phyloP scores from a whole-genome alignment of 1,140 invertebrate species.

The Lepidostoma basale region DNA sequence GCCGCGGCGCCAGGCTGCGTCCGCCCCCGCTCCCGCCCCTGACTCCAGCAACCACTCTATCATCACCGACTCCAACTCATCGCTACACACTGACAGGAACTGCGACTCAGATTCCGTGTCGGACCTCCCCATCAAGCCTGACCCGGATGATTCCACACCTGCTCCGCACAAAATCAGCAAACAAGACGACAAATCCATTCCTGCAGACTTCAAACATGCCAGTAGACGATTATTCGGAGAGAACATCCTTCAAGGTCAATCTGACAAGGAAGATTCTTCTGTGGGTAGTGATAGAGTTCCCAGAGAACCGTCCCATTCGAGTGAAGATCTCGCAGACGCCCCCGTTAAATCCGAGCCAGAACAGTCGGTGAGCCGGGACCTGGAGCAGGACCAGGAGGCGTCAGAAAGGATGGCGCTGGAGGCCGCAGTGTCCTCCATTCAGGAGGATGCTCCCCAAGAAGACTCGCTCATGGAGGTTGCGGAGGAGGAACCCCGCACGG shows the following conservation, averaged over 20 bases:
- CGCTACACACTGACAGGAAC: neutral
- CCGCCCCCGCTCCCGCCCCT: conserved; percentile 1
- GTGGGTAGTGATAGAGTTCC: neutral
- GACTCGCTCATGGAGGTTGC: neutral
- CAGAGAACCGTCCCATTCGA: conserved; percentile 8
- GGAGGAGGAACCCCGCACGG: neutral
- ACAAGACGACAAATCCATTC: neutral
- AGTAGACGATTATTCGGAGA: conserved; percentile 17
- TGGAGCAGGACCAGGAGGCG: neutral
- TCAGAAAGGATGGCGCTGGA: conserved; percentile 2
- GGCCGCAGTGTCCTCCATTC: neutral
- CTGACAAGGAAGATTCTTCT: neutral
- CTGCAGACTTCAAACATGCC: conserved; percentile 5
- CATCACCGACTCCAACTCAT: conserved; percentile 30
- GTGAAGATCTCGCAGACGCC: no score
- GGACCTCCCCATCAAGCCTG: neutral
- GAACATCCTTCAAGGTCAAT: neutral
- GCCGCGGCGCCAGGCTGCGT: conserved; percentile 12
- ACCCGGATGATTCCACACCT: neutral
- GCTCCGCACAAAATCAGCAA: neutral
- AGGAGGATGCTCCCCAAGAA: neutral
- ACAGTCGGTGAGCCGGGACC: no score
- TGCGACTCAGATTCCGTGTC: neutral
- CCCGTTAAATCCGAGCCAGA: no score
- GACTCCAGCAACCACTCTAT: conserved; percentile 27